Evolutionary conservation across 2,888 invertebrate species (phyloP).

Genomic region (Parasteatoda lunata): DNA sequence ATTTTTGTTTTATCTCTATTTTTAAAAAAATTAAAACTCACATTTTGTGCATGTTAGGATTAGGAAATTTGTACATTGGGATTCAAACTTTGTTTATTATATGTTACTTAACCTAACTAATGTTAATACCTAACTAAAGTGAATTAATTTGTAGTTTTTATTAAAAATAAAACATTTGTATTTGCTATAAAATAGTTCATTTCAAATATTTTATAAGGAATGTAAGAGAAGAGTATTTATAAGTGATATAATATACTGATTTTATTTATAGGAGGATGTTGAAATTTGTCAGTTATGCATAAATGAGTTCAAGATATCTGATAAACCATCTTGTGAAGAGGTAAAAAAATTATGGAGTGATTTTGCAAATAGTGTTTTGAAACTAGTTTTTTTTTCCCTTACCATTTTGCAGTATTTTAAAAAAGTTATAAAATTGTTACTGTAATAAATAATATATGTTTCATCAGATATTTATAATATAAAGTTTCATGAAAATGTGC

Average conservation of each 20-base stretch:
- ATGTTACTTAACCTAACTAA: not conserved
- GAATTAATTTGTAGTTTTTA: not conserved
- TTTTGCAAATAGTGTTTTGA: too few relatives aligned
- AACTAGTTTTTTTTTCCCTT: too few relatives aligned
- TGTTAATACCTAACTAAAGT: not conserved
- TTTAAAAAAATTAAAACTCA: too few relatives aligned
- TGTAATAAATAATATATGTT: too few relatives aligned
- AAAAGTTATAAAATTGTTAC: too few relatives aligned
- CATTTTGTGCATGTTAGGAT: too few relatives aligned
- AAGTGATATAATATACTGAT: not conserved
- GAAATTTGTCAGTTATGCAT: slow-evolving; percentile 55
- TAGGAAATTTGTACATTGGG: too few relatives aligned
- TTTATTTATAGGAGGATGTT: slow-evolving; percentile 44
- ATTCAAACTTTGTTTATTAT: not conserved
- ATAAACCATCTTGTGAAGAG: slow-evolving; percentile 65
- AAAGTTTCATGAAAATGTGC: too few relatives aligned
- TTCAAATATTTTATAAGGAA: not conserved
- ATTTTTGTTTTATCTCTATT: too few relatives aligned
- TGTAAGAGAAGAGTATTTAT: not conserved
- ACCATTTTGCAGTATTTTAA: too few relatives aligned
- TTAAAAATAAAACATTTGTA: too few relatives aligned
- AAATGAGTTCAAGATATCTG: slow-evolving; percentile 42
- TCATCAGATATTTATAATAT: too few relatives aligned
- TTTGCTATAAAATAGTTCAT: not conserved
- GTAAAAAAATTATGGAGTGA: not conserved